phyloP scores from a whole-genome alignment of 2,888 invertebrate species.

The Ischnus inquisitorius region DNA sequence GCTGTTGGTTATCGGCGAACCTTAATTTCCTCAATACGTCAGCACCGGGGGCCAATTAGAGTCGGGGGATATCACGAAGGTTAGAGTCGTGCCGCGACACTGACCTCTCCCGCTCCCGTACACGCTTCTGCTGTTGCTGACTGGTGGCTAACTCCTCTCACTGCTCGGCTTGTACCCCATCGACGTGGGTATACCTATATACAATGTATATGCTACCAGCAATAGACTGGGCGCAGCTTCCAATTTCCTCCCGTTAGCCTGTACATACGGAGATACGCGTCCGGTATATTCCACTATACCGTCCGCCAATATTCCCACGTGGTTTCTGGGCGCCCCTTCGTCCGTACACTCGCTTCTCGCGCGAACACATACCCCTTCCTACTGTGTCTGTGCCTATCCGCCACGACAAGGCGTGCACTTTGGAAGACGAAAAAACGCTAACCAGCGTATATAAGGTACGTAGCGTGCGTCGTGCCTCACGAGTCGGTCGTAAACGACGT shows the following conservation, averaged over 20 bases:
- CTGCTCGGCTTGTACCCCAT: not conserved
- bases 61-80: conserved; percentile 76
- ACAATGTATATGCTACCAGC: conserved; percentile 22
- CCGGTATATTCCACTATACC: conserved; percentile 59
- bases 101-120: conserved; percentile 74
- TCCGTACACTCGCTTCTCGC: conserved; percentile 53
- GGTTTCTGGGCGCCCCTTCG: conserved; percentile 62
- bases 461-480: conserved; percentile 28
- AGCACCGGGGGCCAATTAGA: conserved; percentile 80
- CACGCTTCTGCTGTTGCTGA: conserved; percentile 56
- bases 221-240: conserved; percentile 71
- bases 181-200: conserved; percentile 45
- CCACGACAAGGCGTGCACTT: conserved; percentile 21
- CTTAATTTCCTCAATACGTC: conserved; percentile 82
- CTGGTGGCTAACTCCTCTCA: conserved; percentile 67
- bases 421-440: not conserved
- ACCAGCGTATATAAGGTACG: not conserved
- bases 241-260: conserved; percentile 82
- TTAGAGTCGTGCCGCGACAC: conserved; percentile 75
- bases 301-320: conserved; percentile 57
- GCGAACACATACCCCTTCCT: conserved; percentile 19
- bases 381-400: conserved; percentile 2
- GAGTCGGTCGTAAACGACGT: conserved; percentile 30
- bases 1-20: conserved; percentile 73
- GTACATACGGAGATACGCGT: conserved; percentile 64